phyloP scores from a whole-genome alignment of 2,888 invertebrate species.

The Platycheirus rosarum region DNA sequence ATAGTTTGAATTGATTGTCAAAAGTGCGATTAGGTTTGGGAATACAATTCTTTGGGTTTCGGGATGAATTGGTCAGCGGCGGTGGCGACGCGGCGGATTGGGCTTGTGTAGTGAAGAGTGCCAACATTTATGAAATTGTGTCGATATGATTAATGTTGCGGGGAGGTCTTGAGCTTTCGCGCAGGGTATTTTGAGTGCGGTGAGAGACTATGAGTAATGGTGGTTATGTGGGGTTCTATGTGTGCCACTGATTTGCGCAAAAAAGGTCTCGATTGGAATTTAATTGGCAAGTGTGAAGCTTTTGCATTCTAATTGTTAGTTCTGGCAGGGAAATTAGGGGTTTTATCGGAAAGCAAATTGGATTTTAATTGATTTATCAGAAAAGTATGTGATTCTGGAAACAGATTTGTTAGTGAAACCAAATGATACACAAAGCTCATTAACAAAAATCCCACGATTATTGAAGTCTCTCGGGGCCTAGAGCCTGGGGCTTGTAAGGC shows the following conservation, averaged over 20 bases:
- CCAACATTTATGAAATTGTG: conserved; percentile 40
- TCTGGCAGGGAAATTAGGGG: background rate
- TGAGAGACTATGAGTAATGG: conserved; percentile 46
- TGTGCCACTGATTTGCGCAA: conserved; percentile 63
- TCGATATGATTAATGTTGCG: conserved; percentile 66
- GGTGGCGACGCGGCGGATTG: conserved; percentile 2
- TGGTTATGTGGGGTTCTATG: conserved; percentile 46
- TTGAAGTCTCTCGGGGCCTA: too few species aligned
- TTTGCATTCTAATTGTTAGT: conserved; percentile 18
- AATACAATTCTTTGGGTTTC: conserved; percentile 37
- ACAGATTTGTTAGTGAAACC: too few species aligned
- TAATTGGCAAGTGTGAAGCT: conserved; percentile 55
- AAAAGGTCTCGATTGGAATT: conserved; percentile 60
- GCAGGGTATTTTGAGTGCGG: conserved; percentile 10
- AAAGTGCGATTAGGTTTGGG: conserved; percentile 71
- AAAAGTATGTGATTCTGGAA: too few species aligned
- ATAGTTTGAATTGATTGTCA: conserved; percentile 73
- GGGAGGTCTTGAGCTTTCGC: conserved; percentile 46
- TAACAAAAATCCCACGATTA: too few species aligned
- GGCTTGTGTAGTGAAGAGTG: conserved; percentile 25
- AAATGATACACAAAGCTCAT: too few species aligned
- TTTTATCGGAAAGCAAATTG: too few species aligned
- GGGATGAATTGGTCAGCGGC: conserved; percentile 56
- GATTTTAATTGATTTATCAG: too few species aligned
- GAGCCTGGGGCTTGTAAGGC: too few species aligned